Evolutionary conservation across 2,888 invertebrate genomes (phyloP).

Genomic region (Steinernema carpocapsae): DNA sequence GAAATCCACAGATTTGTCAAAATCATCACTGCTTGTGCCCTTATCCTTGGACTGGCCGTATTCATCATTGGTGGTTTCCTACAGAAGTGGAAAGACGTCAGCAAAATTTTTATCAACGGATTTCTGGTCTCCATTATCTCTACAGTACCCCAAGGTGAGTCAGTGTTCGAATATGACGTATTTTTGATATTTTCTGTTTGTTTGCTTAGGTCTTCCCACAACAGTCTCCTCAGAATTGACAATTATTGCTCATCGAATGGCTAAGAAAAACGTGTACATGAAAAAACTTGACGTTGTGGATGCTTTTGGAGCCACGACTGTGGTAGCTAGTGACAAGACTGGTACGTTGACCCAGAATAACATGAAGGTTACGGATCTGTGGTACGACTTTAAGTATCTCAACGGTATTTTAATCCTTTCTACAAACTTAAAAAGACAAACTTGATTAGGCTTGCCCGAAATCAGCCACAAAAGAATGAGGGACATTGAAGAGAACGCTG

Average conservation of each 20-base stretch:
- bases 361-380: slow-evolving; percentile 54
- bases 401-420: slow-evolving; percentile 34
- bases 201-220: slow-evolving; percentile 42
- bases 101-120: slow-evolving; percentile 51
- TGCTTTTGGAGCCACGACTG: slow-evolving; percentile 43
- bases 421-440: background rate
- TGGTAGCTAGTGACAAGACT: slow-evolving; percentile 54
- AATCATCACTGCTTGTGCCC: slow-evolving; percentile 57
- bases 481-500: background rate
- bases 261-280: too few relatives aligned
- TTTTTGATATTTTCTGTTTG: too few relatives aligned
- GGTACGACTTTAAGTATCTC: slow-evolving; percentile 45
- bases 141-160: slow-evolving; percentile 7
- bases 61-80: slow-evolving; percentile 55
- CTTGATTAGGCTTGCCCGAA: background rate
- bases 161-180: background rate
- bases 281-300: slow-evolving; percentile 48
- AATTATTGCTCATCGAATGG: slow-evolving; percentile 46
- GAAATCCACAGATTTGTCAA: slow-evolving; percentile 58
- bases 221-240: slow-evolving; percentile 48
- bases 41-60: slow-evolving; percentile 50
- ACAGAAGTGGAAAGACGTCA: slow-evolving; percentile 51
- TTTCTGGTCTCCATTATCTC: slow-evolving; percentile 46
- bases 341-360: slow-evolving; percentile 53
- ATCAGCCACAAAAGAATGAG: background rate